Percentiles rank a stretch among this genome's conserved stretches.
Evolutionary conservation across 2,113 vertebrate species (phyloP).

Genomic region (Semnornis frantzii): DNA sequence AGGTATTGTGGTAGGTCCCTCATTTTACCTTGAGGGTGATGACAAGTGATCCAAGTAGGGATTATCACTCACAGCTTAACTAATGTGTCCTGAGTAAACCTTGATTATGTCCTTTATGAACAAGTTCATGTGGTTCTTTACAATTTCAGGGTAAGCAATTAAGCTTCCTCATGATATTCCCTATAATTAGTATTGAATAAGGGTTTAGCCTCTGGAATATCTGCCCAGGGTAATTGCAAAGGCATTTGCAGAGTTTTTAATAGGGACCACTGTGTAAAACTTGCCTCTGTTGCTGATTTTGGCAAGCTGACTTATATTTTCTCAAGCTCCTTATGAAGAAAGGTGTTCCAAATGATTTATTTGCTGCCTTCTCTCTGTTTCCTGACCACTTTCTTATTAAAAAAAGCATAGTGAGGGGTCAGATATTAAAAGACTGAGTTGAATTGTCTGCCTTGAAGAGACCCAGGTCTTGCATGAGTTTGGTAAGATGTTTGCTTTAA

Average conservation of each 20-base stretch:
- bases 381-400: background rate
- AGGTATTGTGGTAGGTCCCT: background rate
- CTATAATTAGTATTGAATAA: background rate
- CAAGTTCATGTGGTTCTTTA: background rate
- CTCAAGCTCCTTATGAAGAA: background rate
- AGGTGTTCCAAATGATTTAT: background rate
- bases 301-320: background rate
- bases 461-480: no score
- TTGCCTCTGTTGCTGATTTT: background rate
- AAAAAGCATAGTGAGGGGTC: background rate
- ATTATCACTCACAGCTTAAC: background rate
- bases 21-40: background rate
- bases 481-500: no score
- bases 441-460: no score
- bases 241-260: slow-evolving; percentile 2
- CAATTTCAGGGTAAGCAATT: background rate
- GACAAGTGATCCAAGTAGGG: background rate
- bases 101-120: background rate
- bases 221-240: background rate
- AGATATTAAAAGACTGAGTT: no score
- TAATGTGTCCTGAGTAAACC: background rate
- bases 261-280: background rate
- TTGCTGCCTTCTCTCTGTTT: background rate
- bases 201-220: background rate
- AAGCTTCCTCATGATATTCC: background rate